These are phyloP conservation scores for Phyllotreta striolata DNA, from an alignment of 2,888 invertebrate species.

Conservation along the genomic window DNA sequence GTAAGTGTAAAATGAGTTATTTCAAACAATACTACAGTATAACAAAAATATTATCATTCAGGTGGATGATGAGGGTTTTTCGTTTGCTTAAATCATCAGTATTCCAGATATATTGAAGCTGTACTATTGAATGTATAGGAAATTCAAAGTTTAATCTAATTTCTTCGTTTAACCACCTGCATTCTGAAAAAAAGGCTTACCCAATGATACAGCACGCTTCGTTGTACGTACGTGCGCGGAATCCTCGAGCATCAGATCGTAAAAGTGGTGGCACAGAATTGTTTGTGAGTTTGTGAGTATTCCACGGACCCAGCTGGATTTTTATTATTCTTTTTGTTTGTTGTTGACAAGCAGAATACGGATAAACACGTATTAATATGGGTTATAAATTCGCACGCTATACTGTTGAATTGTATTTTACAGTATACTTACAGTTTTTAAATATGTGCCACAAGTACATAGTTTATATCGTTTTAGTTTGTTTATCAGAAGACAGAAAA, in stretches of 20 bases:
- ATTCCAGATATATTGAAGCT: slow-evolving; percentile 4
- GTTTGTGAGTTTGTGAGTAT: slow-evolving; percentile 8
- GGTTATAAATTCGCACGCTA: slow-evolving; percentile 6
- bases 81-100: not conserved
- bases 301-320: slow-evolving; percentile 17
- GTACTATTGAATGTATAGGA: slow-evolving; percentile 27
- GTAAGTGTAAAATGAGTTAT: too few species aligned
- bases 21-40: too few species aligned
- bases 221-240: slow-evolving; percentile 29
- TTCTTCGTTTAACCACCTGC: slow-evolving; percentile 27
- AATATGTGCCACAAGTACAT: too few species aligned
- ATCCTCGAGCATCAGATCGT: slow-evolving; percentile 21
- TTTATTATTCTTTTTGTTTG: slow-evolving; percentile 25
- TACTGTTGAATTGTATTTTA: not conserved
- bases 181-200: slow-evolving; percentile 30
- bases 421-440: slow-evolving; percentile 7
- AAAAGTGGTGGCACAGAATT: slow-evolving; percentile 12
- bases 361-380: slow-evolving; percentile 3
- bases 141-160: slow-evolving; percentile 35
- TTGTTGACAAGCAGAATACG: slow-evolving; percentile 18
- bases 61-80: too few species aligned
- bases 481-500: too few species aligned
- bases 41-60: too few species aligned
- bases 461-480: too few species aligned
- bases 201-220: slow-evolving; percentile 36